These are phyloP conservation scores for Trichomycterus rosablanca DNA, from an alignment of 2,113 vertebrate species.

Conservation along the genomic window DNA sequence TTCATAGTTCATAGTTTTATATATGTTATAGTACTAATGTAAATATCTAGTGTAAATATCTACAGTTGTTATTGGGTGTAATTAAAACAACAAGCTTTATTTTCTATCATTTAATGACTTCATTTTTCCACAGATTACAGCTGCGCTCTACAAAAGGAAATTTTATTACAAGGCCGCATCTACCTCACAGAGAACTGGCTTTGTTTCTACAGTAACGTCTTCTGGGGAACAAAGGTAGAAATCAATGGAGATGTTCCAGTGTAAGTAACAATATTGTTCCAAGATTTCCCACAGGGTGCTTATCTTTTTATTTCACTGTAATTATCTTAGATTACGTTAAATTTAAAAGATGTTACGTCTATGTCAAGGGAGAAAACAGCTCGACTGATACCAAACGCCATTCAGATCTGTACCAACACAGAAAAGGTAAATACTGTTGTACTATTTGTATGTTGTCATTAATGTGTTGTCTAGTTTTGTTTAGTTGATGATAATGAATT, in stretches of 20 bases:
- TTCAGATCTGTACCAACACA: constrained; percentile 78
- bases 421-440: constrained; percentile 74
- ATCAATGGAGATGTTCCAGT: no score
- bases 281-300: no score
- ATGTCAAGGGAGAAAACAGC: constrained; percentile 90
- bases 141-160: constrained; percentile 90
- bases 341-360: constrained; percentile 76
- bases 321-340: constrained; percentile 74
- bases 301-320: no score
- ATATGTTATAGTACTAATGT: no score
- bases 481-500: no score
- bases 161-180: constrained; percentile 87
- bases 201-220: constrained; percentile 94
- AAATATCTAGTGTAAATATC: no score
- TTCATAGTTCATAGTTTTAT: no score
- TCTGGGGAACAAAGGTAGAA: constrained; percentile 85
- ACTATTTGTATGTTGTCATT: no score
- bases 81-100: no score
- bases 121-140: constrained; percentile 72
- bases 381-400: constrained; percentile 87
- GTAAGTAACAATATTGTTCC: no score
- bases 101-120: neutral
- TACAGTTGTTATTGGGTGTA: no score
- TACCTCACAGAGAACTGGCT: constrained; percentile 88
- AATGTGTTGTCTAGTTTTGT: no score